Base-by-base conservation (phyloP, 1,140 invertebrate genomes). In the Conus ventricosus region DNA sequence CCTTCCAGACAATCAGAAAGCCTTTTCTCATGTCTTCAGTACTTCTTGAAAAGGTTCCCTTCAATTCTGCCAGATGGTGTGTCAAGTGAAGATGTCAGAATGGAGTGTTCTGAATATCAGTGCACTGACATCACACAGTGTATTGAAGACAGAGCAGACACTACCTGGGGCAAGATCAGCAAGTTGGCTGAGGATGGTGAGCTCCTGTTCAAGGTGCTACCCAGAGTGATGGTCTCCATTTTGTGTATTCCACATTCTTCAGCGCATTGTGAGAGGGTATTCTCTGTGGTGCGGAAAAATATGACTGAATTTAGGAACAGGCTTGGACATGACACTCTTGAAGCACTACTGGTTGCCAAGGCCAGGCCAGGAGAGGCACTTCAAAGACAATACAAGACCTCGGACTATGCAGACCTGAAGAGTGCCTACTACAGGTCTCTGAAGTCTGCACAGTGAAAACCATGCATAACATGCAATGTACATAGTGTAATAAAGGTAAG, bases 181-280 rank as follows among this genome's bases (percentile, higher is more conserved):
- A 20, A 55, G 27, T 20, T 84, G 54, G 1, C 55, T 17, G 83
- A 84, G 15, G n/a, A 60, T 11, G 55, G 55, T 11, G 6, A 60
- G 25, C 83, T 27, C 11, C 13, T 54, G 55, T 84, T 84, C 55
- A 10, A 57, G 53, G 11, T 53, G 10, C 54, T 84, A 13, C 57
- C 83, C 23, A 27, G 27, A 53, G 15, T 84, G 17, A 63, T 84
- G 83, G 23, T 84, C 13, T 39, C 27, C n/a, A 55, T 84, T 60
- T 13, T 84, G 54, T 57, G 11, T 15, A 84, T 84, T 23, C 57
- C 55, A 23, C 83, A 84, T 63, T 60, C 54, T 15, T 60, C 54
- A 17, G 83, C 57, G 83, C 57, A 63, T 25, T 84, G 57, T 84
- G 83, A 84, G 83, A 55, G 83, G 20, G 25, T 84, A 2, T 84